Conservation (phyloP, 2,113 vertebrate genomes). For the Microcebus murinus region DNA sequence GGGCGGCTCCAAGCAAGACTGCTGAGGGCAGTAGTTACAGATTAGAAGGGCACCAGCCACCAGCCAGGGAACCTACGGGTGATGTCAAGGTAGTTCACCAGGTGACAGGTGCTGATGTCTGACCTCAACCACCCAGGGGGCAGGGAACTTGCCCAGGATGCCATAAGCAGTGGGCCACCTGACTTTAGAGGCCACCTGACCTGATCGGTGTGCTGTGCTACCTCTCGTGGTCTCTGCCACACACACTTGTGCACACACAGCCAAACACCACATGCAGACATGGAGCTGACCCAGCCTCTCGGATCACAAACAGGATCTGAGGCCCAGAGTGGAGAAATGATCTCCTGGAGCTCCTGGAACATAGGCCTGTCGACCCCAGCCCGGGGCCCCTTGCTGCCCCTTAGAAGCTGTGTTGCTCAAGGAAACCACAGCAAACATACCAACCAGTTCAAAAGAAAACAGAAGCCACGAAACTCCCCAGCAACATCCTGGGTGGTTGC, state of each 20-base stretch:
- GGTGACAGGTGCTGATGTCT: rapidly evolving
- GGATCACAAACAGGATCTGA: neutral
- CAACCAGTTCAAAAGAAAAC: neutral
- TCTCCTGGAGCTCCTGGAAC: rapidly evolving
- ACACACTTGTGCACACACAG: rapidly evolving
- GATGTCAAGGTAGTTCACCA: neutral
- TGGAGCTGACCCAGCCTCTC: neutral
- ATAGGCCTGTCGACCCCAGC: rapidly evolving
- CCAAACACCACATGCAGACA: neutral
- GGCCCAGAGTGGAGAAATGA: neutral
- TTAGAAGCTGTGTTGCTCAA: neutral
- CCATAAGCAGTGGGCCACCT: rapidly evolving
- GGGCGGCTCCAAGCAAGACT: neutral
- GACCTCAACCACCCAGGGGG: neutral
- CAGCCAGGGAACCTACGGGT: rapidly evolving
- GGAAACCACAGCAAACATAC: neutral
- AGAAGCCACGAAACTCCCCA: neutral
- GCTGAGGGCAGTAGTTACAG: too few relatives aligned
- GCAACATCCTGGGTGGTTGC: neutral
- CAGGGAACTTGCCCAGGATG: neutral
- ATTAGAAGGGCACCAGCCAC: neutral
- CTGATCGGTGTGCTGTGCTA: neutral
- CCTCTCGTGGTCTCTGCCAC: neutral
- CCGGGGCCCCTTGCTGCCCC: neutral
- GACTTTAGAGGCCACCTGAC: neutral